Evolutionary conservation across 1,140 invertebrate genomes (phyloP), one percentile per base, ranked within the genome.

Genomic region (Trichonephila clavipes): DNA sequence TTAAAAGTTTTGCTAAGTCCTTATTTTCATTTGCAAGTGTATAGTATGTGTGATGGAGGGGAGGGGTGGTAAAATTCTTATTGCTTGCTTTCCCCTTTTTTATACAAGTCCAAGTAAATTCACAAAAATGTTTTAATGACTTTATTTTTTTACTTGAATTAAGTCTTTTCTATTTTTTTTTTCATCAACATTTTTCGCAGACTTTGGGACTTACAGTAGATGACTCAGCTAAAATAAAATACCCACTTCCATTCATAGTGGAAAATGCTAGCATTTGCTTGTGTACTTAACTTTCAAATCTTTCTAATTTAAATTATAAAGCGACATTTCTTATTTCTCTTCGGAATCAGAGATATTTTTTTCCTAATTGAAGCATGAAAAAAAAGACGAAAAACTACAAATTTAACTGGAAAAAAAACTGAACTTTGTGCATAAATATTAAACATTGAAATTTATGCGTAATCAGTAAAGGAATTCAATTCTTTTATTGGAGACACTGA

Each of bases 61-160:
- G 28, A 24, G 3, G 83, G 64, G 83, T 83, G 83, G 61, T 7
- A 28, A n/a, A 58, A 24, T n/a, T 58, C 51, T 69, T 66, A 59
- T 64, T 59, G 24, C 66, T 21, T 10, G 14, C n/a, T 18, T 28
- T 28, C 88, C 40, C 69, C 62, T 59, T 92, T 92, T 92, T 92
- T 92, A 86, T 87, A 64, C 28, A 62, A 61, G 59, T 64, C 44
- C 14, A n/a, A 90, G 40, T 59, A 85, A 83, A 83, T 86, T 86
- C 82, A 92, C 81, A 86, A 92, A 92, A 92, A 92, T 92, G 77
- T 72, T 92, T 92, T 92, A 92, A 92, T 92, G 90, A 92, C 81
- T 92, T 90, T 81, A 28, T 59, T 58, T 85, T 85, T 77, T 72
- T 34, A 1, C 14, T 18, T 77, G 16, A 77, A 2, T 83, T 21